Evolutionary conservation across 2,113 vertebrate species (phyloP).

Genomic region (Gavialis gangeticus): DNA sequence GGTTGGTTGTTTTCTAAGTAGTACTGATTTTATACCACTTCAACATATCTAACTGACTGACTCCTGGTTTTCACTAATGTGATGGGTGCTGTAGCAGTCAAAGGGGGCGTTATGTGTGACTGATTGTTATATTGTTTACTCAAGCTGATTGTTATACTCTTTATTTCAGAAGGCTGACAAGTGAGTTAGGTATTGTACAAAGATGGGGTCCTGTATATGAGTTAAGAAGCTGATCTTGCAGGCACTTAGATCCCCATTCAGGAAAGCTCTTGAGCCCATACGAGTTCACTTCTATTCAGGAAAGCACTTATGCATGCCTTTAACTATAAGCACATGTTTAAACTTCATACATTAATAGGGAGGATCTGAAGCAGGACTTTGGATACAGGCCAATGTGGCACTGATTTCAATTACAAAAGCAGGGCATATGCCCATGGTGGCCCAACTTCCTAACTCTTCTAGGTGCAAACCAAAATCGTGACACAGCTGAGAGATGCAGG

Average conservation of each 20-base stretch:
- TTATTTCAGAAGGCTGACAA: background rate
- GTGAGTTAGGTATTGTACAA: background rate
- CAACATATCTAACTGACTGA: background rate
- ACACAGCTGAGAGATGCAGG: no score
- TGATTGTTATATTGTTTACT: no score
- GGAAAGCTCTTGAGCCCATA: background rate
- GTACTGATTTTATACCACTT: no score
- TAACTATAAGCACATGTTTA: slow-evolving; percentile 18
- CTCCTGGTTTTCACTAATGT: background rate
- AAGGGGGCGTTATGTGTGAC: background rate
- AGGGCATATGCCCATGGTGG: no score
- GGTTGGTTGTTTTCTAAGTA: background rate
- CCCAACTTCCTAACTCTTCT: no score
- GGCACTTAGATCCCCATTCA: background rate
- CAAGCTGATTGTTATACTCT: background rate
- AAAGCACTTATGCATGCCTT: slow-evolving; percentile 5
- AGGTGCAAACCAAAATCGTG: no score
- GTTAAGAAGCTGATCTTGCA: background rate
- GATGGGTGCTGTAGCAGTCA: background rate
- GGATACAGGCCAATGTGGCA: background rate
- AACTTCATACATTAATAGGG: background rate
- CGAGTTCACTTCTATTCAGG: background rate
- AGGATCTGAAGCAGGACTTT: background rate
- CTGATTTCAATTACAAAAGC: background rate
- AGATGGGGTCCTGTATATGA: fast-evolving